Evolutionary conservation across 2,888 invertebrate species (phyloP).

Genomic region (Oscheius onirici): DNA sequence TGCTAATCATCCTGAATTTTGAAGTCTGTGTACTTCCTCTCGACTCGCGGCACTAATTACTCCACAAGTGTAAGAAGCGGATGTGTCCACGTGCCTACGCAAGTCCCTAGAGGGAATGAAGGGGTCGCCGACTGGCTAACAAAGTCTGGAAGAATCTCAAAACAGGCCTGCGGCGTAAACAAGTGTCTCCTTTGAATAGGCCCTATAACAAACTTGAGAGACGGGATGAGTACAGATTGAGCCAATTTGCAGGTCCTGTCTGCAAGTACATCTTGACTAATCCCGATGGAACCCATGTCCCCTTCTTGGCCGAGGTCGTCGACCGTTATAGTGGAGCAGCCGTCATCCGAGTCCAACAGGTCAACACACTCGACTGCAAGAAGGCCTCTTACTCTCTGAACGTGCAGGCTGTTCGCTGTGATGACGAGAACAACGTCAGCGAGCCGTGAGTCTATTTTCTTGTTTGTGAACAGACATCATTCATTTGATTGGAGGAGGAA

Average conservation of each 20-base stretch:
- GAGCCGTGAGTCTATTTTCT: slow-evolving; percentile 42
- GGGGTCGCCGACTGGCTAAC: no score
- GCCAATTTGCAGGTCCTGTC: slow-evolving; percentile 60
- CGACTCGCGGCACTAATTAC: no score
- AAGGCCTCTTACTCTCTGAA: slow-evolving; percentile 58
- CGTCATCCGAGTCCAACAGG: slow-evolving; percentile 61
- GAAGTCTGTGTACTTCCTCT: no score
- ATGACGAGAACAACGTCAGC: slow-evolving; percentile 56
- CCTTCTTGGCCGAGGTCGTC: slow-evolving; percentile 64
- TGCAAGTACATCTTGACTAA: slow-evolving; percentile 64
- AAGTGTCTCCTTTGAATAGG: no score
- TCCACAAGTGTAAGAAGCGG: no score
- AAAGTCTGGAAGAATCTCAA: no score
- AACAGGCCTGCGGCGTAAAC: no score
- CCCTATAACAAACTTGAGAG: no score
- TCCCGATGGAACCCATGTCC: slow-evolving; percentile 44
- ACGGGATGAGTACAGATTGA: background rate
- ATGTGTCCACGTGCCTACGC: no score
- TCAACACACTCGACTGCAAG: slow-evolving; percentile 62
- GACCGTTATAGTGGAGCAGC: slow-evolving; percentile 66
- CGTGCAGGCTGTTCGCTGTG: slow-evolving; percentile 65
- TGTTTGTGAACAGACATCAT: background rate
- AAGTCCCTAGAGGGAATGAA: no score
- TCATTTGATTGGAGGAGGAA: background rate
- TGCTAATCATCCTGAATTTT: no score